Conservation (phyloP, 2,797 vertebrate genomes). For the Cyclura pinguis region DNA sequence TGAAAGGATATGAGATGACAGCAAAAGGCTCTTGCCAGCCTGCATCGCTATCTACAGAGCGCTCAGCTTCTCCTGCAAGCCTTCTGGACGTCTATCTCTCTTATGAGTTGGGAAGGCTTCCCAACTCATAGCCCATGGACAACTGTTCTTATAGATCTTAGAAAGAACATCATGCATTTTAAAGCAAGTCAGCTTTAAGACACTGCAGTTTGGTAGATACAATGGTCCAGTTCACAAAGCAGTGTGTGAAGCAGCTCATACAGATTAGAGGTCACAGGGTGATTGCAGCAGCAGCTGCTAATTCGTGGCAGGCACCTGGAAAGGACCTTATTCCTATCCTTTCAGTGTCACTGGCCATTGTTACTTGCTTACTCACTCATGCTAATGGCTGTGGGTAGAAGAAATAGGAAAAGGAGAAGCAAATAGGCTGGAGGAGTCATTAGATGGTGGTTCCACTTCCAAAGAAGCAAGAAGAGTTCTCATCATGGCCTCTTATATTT, state of each 20-base stretch:
- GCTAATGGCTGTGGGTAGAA: background rate
- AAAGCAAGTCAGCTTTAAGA: background rate
- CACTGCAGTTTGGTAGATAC: background rate
- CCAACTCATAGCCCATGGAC: background rate
- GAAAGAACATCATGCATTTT: background rate
- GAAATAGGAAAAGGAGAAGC: background rate
- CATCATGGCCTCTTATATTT: background rate
- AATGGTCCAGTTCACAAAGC: background rate
- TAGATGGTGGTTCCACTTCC: no score
- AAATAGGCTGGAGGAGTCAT: background rate
- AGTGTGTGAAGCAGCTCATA: background rate
- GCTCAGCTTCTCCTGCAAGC: background rate
- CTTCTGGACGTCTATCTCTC: conserved; percentile 2
- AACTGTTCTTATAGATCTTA: background rate
- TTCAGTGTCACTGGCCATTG: background rate
- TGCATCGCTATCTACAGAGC: conserved; percentile 5
- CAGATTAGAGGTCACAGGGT: background rate
- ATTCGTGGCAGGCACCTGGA: background rate
- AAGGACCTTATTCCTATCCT: background rate
- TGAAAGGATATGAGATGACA: background rate
- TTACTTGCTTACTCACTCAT: background rate
- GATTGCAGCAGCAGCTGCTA: background rate
- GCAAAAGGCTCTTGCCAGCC: conserved; percentile 29
- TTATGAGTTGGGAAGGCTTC: background rate
- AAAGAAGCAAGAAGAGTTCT: background rate